Conservation (phyloP, 2,888 invertebrate species). For the Drosophila pseudotakahashii region DNA sequence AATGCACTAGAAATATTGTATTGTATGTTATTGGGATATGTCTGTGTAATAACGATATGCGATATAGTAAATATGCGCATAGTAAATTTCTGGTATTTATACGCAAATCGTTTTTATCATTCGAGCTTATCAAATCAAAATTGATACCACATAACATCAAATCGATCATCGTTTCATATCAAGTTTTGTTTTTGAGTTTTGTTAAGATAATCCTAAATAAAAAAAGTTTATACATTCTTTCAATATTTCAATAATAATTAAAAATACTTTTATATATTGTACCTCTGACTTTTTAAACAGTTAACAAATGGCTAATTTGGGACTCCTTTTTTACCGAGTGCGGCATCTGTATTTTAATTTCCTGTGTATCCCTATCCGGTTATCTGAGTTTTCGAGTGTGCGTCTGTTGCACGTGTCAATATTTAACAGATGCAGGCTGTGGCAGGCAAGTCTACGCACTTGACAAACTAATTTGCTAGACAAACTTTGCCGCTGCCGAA, state of each 20-base stretch:
- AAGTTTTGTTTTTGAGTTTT: no score
- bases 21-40: neutral
- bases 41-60: no score
- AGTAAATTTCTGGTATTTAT: no score
- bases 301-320: neutral
- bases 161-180: no score
- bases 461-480: slow-evolving; percentile 77
- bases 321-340: neutral
- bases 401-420: slow-evolving; percentile 62
- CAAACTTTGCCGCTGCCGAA: slow-evolving; percentile 62
- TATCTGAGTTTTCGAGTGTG: slow-evolving; percentile 17
- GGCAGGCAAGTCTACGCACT: slow-evolving; percentile 60
- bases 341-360: slow-evolving; percentile 58
- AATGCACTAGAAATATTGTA: slow-evolving; percentile 8
- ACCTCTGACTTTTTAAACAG: neutral
- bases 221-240: no score
- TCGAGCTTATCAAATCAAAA: no score
- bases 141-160: no score
- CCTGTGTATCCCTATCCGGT: slow-evolving; percentile 56
- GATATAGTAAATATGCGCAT: no score
- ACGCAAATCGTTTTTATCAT: no score
- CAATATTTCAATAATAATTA: no score
- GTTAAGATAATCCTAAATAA: no score
- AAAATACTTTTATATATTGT: neutral
- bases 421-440: slow-evolving; percentile 55